phyloP scores from a whole-genome alignment of 2,888 invertebrate species.

The Andrena bicolor region DNA sequence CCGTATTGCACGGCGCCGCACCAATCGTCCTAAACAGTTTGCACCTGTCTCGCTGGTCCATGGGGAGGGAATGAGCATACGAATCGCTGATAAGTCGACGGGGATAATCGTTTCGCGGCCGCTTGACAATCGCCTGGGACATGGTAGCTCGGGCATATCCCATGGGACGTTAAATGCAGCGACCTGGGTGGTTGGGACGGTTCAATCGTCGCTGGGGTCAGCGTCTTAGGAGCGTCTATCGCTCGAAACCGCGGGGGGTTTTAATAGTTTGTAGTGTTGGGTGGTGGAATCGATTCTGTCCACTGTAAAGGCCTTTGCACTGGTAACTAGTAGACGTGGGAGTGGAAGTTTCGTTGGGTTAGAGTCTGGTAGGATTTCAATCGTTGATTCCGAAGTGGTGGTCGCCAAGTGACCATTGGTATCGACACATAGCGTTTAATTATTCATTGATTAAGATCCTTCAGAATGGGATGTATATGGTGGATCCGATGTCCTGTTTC shows the following conservation, averaged over 20 bases:
- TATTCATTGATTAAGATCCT: neutral
- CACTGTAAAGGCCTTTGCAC: too few relatives aligned
- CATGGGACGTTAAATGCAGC: conserved; percentile 51
- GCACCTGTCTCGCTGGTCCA: conserved; percentile 44
- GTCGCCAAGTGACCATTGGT: neutral
- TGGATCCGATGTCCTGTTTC: neutral
- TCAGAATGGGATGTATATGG: neutral
- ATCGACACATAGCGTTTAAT: neutral
- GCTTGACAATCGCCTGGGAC: conserved; percentile 1
- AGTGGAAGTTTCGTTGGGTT: too few relatives aligned
- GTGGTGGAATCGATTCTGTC: too few relatives aligned
- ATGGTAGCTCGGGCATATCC: conserved; percentile 22
- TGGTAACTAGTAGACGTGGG: too few relatives aligned
- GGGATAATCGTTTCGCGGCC: conserved; percentile 44
- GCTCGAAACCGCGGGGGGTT: neutral
- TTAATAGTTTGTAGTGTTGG: neutral
- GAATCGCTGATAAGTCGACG: conserved; percentile 50
- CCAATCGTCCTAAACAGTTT: conserved; percentile 51
- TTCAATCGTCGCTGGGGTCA: neutral
- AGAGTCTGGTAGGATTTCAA: neutral
- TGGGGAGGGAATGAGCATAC: conserved; percentile 22
- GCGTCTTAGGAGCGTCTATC: neutral
- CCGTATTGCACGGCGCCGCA: conserved; percentile 41
- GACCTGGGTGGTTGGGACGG: neutral
- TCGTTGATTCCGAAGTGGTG: neutral